Evolutionary conservation across 2,888 invertebrate species (phyloP).

Genomic region (Chloromyia formosa): DNA sequence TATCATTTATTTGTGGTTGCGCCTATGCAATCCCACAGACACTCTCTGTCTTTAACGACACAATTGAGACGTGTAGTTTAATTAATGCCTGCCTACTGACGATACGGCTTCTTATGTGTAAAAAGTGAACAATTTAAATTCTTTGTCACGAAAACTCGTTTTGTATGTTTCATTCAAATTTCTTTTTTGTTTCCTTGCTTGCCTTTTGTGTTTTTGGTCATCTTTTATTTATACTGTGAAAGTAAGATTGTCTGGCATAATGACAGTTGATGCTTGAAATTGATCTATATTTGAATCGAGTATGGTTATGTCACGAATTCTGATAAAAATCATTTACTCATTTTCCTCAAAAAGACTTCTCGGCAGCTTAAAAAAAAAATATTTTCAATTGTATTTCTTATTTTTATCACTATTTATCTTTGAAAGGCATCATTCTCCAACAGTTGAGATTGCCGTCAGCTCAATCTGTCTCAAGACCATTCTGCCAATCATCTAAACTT

Average conservation of each 20-base stretch:
- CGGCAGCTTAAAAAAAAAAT: no score
- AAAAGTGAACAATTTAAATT: conserved; percentile 8
- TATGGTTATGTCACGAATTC: background rate
- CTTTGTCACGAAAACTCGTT: conserved; percentile 31
- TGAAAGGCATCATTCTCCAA: no score
- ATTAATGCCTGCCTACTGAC: background rate
- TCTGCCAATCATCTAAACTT: no score
- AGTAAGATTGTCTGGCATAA: no score
- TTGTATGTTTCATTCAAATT: background rate
- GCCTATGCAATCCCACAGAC: background rate
- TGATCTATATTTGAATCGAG: background rate
- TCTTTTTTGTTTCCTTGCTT: background rate
- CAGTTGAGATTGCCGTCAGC: no score
- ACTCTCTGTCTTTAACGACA: background rate
- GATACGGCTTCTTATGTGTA: background rate
- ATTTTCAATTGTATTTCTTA: no score
- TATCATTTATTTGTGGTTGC: background rate
- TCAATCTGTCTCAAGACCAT: no score
- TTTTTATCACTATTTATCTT: no score
- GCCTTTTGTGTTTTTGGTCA: no score
- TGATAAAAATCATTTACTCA: no score
- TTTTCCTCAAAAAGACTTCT: no score
- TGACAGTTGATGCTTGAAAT: background rate
- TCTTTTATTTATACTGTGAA: background rate
- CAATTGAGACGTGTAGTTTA: background rate